Evolutionary conservation across 2,888 invertebrate genomes (phyloP).

Genomic region (Acronicta aceris): DNA sequence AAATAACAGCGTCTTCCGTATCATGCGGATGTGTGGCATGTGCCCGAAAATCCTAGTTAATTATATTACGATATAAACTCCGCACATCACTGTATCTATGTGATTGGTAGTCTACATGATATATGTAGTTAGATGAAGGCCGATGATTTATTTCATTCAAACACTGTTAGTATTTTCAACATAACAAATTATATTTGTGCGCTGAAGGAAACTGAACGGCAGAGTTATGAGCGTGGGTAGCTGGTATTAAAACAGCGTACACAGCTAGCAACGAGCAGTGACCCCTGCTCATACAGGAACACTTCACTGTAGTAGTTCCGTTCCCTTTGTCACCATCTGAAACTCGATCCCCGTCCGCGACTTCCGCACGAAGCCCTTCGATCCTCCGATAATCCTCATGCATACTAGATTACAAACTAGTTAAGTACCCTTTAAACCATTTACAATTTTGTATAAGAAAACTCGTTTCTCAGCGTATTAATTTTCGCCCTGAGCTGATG

Average conservation of each 20-base stretch:
- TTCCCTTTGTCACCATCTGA: conserved; percentile 80
- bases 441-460: conserved; percentile 32
- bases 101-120: neutral
- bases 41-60: conserved; percentile 68
- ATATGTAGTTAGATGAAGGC: neutral
- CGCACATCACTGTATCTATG: conserved; percentile 10
- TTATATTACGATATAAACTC: conserved; percentile 47
- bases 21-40: conserved; percentile 74
- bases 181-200: conserved; percentile 19
- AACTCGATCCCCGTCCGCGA: conserved; percentile 81
- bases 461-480: conserved; percentile 7
- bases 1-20: conserved; percentile 79
- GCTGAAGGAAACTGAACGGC: conserved; percentile 22
- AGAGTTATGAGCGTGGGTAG: conserved; percentile 30
- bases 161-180: conserved; percentile 1
- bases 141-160: conserved; percentile 1
- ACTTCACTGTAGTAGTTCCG: conserved; percentile 80
- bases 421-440: conserved; percentile 52
- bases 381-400: conserved; percentile 76
- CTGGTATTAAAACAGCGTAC: conserved; percentile 48
- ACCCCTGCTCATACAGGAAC: conserved; percentile 72
- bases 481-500: conserved; percentile 43
- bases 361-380: conserved; percentile 86
- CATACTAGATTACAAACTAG: conserved; percentile 64
- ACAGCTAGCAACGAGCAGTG: conserved; percentile 63